Percentiles rank a stretch among this genome's conserved stretches.
phyloP scores from a whole-genome alignment of 2,888 invertebrate genomes.

The Furcula furcula region DNA sequence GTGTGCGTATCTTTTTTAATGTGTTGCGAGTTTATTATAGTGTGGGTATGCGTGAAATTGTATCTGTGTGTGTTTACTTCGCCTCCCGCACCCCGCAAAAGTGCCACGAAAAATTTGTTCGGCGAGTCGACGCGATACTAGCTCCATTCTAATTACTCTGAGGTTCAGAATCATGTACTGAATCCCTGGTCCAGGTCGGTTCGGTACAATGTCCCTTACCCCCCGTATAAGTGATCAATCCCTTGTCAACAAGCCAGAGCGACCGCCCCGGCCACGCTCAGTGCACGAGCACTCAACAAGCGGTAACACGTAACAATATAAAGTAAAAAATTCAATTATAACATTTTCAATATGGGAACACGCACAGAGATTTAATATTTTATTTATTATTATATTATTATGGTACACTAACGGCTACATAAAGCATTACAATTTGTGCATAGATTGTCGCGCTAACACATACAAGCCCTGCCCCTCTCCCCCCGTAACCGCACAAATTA shows the following conservation, averaged over 20 bases:
- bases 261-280: constrained; percentile 22
- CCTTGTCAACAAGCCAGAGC: constrained; percentile 15
- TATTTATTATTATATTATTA: constrained; percentile 37
- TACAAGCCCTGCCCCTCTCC: constrained; percentile 10
- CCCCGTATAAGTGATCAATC: constrained; percentile 15
- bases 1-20: too few relatives aligned
- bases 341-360: constrained; percentile 49
- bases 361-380: constrained; percentile 50
- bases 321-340: constrained; percentile 31
- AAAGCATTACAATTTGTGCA: constrained; percentile 72
- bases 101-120: too few relatives aligned
- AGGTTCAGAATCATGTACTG: too few relatives aligned
- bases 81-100: too few relatives aligned
- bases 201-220: too few relatives aligned
- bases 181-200: too few relatives aligned
- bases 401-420: constrained; percentile 69
- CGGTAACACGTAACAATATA: constrained; percentile 32
- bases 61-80: too few relatives aligned
- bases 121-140: too few relatives aligned
- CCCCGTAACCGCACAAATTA: constrained; percentile 14
- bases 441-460: constrained; percentile 35
- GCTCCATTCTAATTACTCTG: too few relatives aligned
- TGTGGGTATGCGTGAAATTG: too few relatives aligned
- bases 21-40: too few relatives aligned
- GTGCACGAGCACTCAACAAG: constrained; percentile 23